A percentile compares a stretch with the other conserved stretches of the same genome.
phyloP scores from a whole-genome alignment of 2,797 vertebrate genomes.

The Mormyrus hasselquistii region DNA sequence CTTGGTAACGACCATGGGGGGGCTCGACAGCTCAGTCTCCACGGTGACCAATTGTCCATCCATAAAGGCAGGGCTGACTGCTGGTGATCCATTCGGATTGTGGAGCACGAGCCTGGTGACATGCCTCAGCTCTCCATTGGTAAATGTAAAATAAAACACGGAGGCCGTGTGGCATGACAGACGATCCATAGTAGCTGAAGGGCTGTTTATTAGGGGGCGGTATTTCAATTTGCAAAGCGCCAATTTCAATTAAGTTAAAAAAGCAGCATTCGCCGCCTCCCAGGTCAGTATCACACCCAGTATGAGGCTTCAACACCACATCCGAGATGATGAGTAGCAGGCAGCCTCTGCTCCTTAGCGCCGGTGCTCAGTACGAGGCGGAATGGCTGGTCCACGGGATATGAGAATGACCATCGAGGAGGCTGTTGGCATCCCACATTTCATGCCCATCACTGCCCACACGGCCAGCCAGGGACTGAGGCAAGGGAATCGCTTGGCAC shows the following conservation, averaged over 20 bases:
- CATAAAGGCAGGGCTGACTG: neutral
- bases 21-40: neutral
- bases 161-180: neutral
- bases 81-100: neutral
- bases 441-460: neutral
- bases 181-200: neutral
- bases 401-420: neutral
- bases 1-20: constrained; percentile 10
- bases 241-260: neutral
- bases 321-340: neutral
- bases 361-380: neutral
- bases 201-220: neutral
- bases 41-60: neutral
- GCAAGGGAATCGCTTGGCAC: neutral
- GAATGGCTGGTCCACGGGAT: neutral
- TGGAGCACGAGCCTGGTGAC: neutral
- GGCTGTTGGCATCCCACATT: neutral
- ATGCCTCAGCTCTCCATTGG: neutral
- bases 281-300: neutral
- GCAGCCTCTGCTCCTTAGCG: neutral
- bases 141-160: neutral
- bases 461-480: neutral
- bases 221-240: neutral
- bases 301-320: neutral
- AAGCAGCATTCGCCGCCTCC: neutral